Evolutionary conservation across 1,140 invertebrate species (phyloP), one percentile per base, ranked within the genome.

Genomic region (Drosophila chauvacae): DNA sequence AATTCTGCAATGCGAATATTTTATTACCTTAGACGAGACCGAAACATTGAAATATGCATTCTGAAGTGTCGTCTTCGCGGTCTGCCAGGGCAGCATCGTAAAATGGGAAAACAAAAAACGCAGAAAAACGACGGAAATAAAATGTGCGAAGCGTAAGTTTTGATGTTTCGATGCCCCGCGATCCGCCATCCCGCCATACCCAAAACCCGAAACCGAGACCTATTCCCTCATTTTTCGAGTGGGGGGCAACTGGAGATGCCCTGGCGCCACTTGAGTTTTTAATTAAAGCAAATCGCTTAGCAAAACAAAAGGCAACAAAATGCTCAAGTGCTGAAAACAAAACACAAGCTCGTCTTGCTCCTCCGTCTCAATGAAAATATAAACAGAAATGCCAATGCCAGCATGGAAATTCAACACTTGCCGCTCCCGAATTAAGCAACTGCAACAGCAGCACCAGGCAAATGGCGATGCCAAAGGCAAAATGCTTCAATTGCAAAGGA

Each of bases 361-460:
- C 18, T 13, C 10, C 37, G 44, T 72, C 55, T 50, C 69, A 41
- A 71, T 72, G 70, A 60, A 64, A 80, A 71, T 79, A 86, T 86
- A 66, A 86, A 86, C 83, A 87, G 86, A 87, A 87, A 82, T 86
- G 66, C 75, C 78, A 86, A 62, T 62, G 74, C 48, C 60, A 81
- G 73, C 77, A 86, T 86, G 83, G 85, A 90, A 90, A 90, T 90
- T 90, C 84, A 85, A 90, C 85, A 90, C 86, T 90, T 81, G 86
- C 75, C 70, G 72, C 78, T 53, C 66, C 64, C 16, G 63, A 90
- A 90, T 90, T 90, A 85, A 88, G 80, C 83, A 87, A 90, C 81
- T 76, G 62, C 77, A 78, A 58, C 60, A 69, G 50, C 77, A 85
- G 37, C 76, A 71, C 33, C 64, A 47, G 59, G 42, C 42, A 75